Percentiles rank a stretch among this genome's conserved stretches.
phyloP scores from a whole-genome alignment of 2,888 invertebrate genomes.

The Phanerotoma sp. region DNA sequence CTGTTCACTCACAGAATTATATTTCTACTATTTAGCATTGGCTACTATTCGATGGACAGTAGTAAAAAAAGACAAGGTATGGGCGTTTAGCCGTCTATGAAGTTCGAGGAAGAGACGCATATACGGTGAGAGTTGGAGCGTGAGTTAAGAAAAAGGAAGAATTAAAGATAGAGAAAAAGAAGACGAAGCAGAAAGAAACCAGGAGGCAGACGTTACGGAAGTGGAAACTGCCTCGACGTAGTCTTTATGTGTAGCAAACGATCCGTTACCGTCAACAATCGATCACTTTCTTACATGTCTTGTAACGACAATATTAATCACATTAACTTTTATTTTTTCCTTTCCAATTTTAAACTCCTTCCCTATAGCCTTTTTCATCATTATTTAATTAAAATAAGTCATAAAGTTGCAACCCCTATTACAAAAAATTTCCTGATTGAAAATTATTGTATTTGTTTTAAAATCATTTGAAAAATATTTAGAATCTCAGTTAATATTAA shows the following conservation, averaged over 20 bases:
- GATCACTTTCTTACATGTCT: conserved; percentile 33
- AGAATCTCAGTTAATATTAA: too few species aligned
- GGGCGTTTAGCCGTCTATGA: conserved; percentile 6
- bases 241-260: conserved; percentile 36
- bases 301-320: conserved; percentile 22
- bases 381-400: too few species aligned
- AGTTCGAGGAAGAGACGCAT: background rate
- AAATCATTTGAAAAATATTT: too few species aligned
- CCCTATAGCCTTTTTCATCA: too few species aligned
- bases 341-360: background rate
- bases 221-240: conserved; percentile 39
- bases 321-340: background rate
- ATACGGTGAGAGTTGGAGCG: conserved; percentile 3
- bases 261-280: conserved; percentile 45
- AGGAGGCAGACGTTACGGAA: conserved; percentile 33
- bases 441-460: too few species aligned
- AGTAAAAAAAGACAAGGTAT: conserved; percentile 6
- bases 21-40: conserved; percentile 52
- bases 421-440: too few species aligned
- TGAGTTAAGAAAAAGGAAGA: conserved; percentile 5
- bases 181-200: conserved; percentile 10
- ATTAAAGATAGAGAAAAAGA: conserved; percentile 21
- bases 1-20: conserved; percentile 49
- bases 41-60: conserved; percentile 4
- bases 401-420: too few species aligned